These are phyloP conservation scores for Paralichthys olivaceus DNA, from an alignment of 2,113 vertebrate species.

Conservation along the genomic window DNA sequence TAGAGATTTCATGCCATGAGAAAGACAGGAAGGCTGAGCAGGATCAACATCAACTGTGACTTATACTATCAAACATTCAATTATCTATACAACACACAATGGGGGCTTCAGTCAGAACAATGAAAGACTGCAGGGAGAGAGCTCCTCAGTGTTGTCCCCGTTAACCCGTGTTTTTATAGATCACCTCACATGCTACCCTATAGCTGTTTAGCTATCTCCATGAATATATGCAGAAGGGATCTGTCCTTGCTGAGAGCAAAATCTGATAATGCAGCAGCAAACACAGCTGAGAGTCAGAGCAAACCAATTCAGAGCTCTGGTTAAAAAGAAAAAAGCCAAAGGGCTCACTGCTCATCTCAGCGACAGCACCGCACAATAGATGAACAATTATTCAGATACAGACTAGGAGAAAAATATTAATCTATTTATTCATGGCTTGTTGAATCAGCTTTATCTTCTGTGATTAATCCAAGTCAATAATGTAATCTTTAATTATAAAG, in stretches of 20 bases:
- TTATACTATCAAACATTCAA: slow-evolving; percentile 68
- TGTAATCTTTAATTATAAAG: slow-evolving; percentile 78
- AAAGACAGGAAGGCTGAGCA: neutral
- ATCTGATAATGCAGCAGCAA: slow-evolving; percentile 81
- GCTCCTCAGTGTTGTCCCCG: slow-evolving; percentile 46
- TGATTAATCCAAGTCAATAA: slow-evolving; percentile 81
- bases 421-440: slow-evolving; percentile 80
- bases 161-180: slow-evolving; percentile 72
- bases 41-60: slow-evolving; percentile 42
- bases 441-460: slow-evolving; percentile 76
- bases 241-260: slow-evolving; percentile 79
- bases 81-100: slow-evolving; percentile 75
- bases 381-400: slow-evolving; percentile 71
- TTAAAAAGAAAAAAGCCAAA: slow-evolving; percentile 67
- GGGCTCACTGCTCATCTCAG: slow-evolving; percentile 66
- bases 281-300: slow-evolving; percentile 76
- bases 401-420: slow-evolving; percentile 67
- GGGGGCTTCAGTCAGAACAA: slow-evolving; percentile 49
- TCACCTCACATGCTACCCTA: slow-evolving; percentile 61
- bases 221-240: slow-evolving; percentile 79
- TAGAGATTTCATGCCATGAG: slow-evolving; percentile 20
- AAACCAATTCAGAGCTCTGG: slow-evolving; percentile 70
- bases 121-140: slow-evolving; percentile 55
- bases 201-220: slow-evolving; percentile 71
- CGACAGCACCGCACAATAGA: slow-evolving; percentile 66